A percentile compares a stretch with the other conserved stretches of the same genome.
phyloP scores from a whole-genome alignment of 2,888 invertebrate genomes.

The Dynastes grantii region DNA sequence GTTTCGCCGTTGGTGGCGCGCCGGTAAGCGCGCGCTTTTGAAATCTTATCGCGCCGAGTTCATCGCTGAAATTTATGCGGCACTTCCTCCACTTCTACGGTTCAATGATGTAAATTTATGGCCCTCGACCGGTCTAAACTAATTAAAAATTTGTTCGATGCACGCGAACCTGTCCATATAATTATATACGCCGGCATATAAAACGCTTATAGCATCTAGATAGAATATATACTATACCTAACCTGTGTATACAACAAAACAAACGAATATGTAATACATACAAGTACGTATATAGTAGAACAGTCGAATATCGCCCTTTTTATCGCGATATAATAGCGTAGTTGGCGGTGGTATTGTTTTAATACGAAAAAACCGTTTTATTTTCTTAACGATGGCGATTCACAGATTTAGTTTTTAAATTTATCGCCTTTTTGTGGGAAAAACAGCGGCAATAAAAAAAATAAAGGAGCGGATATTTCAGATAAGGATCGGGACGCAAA shows the following conservation, averaged over 20 bases:
- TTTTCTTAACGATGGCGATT: conserved; percentile 28
- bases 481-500: conserved; percentile 30
- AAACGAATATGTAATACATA: neutral
- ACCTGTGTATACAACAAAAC: neutral
- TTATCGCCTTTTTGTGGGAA: conserved; percentile 32
- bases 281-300: neutral
- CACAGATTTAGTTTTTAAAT: conserved; percentile 25
- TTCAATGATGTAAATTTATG: conserved; percentile 52
- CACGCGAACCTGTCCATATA: conserved; percentile 40
- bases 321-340: conserved; percentile 6
- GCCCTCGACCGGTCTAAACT: conserved; percentile 35
- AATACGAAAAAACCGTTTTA: conserved; percentile 28
- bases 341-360: conserved; percentile 10
- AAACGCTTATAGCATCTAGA: neutral
- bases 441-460: conserved; percentile 19
- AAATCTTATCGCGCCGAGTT: conserved; percentile 39
- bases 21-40: conserved; percentile 40
- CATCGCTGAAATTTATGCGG: conserved; percentile 40
- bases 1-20: conserved; percentile 8
- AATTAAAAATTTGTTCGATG: conserved; percentile 44
- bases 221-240: neutral
- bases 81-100: conserved; percentile 52
- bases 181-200: conserved; percentile 26
- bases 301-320: conserved; percentile 11
- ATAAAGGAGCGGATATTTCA: conserved; percentile 32